These are phyloP conservation scores for Lepisosteus osseus DNA, from an alignment of 2,113 vertebrate species.

Conservation along the genomic window DNA sequence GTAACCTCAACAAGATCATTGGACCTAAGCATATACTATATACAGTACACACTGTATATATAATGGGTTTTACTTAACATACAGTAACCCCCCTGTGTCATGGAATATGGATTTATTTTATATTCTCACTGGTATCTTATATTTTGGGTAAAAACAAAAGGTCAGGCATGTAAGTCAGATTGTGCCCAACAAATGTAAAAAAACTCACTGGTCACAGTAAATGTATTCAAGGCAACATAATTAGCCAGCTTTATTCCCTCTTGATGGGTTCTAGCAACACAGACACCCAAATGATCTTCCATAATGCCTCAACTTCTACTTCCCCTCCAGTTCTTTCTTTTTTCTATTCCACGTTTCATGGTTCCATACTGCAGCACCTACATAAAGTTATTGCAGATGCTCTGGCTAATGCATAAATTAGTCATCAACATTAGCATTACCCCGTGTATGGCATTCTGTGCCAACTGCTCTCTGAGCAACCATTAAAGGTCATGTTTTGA, in stretches of 20 bases:
- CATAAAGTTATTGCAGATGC: constrained; percentile 55
- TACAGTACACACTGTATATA: too few species aligned
- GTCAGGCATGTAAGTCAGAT: constrained; percentile 60
- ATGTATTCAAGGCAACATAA: constrained; percentile 69
- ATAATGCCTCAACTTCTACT: constrained; percentile 62
- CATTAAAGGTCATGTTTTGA: constrained; percentile 99
- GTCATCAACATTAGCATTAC: constrained; percentile 93
- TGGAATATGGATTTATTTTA: constrained; percentile 56
- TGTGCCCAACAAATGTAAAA: constrained; percentile 62
- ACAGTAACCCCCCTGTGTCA: constrained; percentile 31
- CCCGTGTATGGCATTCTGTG: constrained; percentile 81
- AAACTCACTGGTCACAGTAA: constrained; percentile 58
- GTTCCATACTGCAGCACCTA: constrained; percentile 40
- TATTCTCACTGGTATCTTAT: constrained; percentile 52
- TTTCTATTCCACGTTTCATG: constrained; percentile 36
- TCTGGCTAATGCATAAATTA: constrained; percentile 88
- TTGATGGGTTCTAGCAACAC: constrained; percentile 32
- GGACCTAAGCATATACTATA: too few species aligned
- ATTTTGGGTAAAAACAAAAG: constrained; percentile 58
- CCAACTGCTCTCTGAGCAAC: constrained; percentile 98
- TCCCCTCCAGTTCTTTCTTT: constrained; percentile 34
- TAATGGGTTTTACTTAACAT: too few species aligned
- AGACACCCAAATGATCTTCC: constrained; percentile 41
- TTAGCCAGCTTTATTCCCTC: constrained; percentile 63
- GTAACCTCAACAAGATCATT: too few species aligned